Percentiles rank a stretch among this genome's conserved stretches.
These are phyloP conservation scores for Phaenicophaeus curvirostris DNA, from an alignment of 2,797 vertebrate genomes.

Conservation along the genomic window DNA sequence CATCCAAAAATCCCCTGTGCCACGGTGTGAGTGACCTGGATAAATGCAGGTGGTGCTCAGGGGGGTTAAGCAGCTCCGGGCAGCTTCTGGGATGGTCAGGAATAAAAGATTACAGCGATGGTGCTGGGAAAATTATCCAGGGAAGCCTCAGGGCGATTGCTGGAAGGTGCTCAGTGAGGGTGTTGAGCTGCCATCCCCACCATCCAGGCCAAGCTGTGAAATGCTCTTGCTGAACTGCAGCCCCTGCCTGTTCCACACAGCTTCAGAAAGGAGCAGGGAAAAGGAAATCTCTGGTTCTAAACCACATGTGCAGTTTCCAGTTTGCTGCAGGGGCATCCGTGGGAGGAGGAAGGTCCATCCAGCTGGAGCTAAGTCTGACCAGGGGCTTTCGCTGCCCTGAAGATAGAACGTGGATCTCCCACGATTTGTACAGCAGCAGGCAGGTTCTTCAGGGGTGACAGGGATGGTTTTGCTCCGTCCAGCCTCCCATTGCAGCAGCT, in stretches of 20 bases:
- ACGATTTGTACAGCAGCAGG: not conserved
- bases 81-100: not conserved
- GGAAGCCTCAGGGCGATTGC: not conserved
- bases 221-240: fast-evolving
- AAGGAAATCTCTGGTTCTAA: not conserved
- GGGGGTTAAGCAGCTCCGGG: fast-evolving
- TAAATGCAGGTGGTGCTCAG: not conserved
- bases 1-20: not conserved
- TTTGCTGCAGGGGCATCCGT: not conserved
- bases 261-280: not conserved
- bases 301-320: fast-evolving
- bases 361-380: fast-evolving
- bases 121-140: not conserved
- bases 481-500: not conserved
- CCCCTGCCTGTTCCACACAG: fast-evolving
- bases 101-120: not conserved
- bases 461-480: not conserved
- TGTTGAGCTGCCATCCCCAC: fast-evolving
- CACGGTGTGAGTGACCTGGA: fast-evolving
- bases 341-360: not conserved
- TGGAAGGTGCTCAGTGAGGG: not conserved
- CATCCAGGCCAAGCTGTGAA: fast-evolving
- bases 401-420: not conserved
- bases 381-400: fast-evolving
- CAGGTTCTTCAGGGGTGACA: not conserved